Base-by-base conservation (phyloP, 2,797 vertebrate genomes). In the Acanthiza pusilla region DNA sequence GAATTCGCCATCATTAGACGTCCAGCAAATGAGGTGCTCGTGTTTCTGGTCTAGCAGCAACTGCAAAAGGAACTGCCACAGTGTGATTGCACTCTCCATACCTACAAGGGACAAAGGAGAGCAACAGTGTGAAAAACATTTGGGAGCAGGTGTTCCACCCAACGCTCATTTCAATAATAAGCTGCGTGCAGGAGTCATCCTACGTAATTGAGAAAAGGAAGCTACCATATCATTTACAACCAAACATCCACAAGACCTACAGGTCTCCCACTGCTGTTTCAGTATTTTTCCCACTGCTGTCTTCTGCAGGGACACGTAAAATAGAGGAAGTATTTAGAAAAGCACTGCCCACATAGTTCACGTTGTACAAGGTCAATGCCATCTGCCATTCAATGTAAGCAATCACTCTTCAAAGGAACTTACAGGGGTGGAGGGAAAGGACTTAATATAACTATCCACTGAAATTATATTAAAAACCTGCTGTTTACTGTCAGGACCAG, bases 1-100 rank as follows among this genome's bases (percentile, higher is more conserved):
- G 98, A 99, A 99, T 97, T 99, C 99, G 30, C 99, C 99, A 85
- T 99, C 99, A 6, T 98, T 99, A 70, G 99, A 99, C 1, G 99
- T 99, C 99, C 99, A 99, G 97, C 99, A 99, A 98, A 99, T 99
- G 95, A 99, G 98, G 88, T 99, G 99, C 89, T 99, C 99, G 66
- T 99, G 99, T 80, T 98, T 99, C 97, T 99, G 99, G 97, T 99
- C 99, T 60, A 99, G 98, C 96, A 99, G 98, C 97, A 99, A 98
- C 98, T 99, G 99, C 97, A 99, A 98, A 97, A 99, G 98, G 98
- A 99, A 99, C 98, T 99, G 99, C 99, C 99, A 99, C 97, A 99
- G 98, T 9, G 99, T 99, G 98, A 99, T 99, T 97, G 99, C 99
- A 97, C 99, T 99, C 99, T 99, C 99, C 99, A 99, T 99, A 97